A percentile compares a stretch with the other conserved stretches of the same genome.
Conservation (phyloP, 2,888 invertebrate genomes). For the Tachystola acroxantha region DNA sequence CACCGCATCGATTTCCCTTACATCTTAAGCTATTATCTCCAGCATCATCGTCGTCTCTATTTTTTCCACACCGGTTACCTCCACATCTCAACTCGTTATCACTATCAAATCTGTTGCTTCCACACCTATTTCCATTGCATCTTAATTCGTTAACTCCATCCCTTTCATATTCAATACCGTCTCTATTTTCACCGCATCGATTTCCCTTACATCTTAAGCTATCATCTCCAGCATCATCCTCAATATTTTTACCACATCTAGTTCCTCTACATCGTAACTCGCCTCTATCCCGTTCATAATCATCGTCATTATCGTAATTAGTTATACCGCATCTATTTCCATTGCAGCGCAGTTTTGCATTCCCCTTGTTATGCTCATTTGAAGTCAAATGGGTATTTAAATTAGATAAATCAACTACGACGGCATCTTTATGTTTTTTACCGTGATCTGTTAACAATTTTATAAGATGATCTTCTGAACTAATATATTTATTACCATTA, state of each 20-base stretch:
- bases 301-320: background rate
- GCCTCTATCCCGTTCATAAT: too few species aligned
- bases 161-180: background rate
- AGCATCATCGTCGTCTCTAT: background rate
- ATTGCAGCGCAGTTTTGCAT: too few species aligned
- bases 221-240: background rate
- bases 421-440: slow-evolving; percentile 29
- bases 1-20: too few species aligned
- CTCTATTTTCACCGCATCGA: too few species aligned
- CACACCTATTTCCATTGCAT: background rate
- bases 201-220: too few species aligned
- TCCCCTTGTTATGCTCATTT: background rate
- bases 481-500: too few species aligned
- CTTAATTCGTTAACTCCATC: background rate
- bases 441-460: slow-evolving; percentile 6
- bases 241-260: too few species aligned
- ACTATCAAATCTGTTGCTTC: background rate
- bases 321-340: too few species aligned
- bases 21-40: background rate
- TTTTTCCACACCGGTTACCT: too few species aligned
- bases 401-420: slow-evolving; percentile 30
- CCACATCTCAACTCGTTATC: background rate
- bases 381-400: slow-evolving; percentile 18
- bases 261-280: too few species aligned
- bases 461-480: background rate